A percentile compares a stretch with the other conserved stretches of the same genome.
These are phyloP conservation scores for Scaptomyza parva DNA, from an alignment of 2,888 invertebrate genomes.

Conservation along the genomic window DNA sequence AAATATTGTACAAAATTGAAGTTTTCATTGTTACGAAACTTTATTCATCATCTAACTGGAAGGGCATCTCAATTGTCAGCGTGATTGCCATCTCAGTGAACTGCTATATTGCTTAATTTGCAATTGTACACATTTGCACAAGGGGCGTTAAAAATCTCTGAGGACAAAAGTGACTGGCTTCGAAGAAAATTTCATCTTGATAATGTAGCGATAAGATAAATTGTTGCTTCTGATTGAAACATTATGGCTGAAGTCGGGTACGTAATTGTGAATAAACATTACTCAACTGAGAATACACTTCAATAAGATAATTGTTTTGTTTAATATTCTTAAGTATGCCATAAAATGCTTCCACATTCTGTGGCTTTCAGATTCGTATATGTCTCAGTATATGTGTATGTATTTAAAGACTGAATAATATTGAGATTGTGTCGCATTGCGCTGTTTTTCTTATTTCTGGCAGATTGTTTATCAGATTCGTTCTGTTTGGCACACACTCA, in stretches of 20 bases:
- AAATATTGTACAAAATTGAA: too few relatives aligned
- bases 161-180: slow-evolving; percentile 9
- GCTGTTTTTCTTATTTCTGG: not conserved
- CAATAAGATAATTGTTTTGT: slow-evolving; percentile 3
- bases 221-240: slow-evolving; percentile 13
- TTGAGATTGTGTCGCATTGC: not conserved
- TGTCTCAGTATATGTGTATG: not conserved
- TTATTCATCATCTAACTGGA: not conserved
- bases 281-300: not conserved
- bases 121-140: slow-evolving; percentile 5
- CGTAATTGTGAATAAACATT: not conserved
- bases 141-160: slow-evolving; percentile 1
- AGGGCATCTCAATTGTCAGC: not conserved
- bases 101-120: slow-evolving; percentile 1
- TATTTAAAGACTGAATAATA: not conserved
- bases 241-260: slow-evolving; percentile 1
- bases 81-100: not conserved
- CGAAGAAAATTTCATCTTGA: slow-evolving; percentile 5
- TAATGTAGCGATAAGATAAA: slow-evolving; percentile 14
- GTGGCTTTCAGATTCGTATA: not conserved
- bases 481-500: slow-evolving; percentile 81
- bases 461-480: slow-evolving; percentile 9
- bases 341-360: not conserved
- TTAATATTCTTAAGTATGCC: not conserved
- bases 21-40: too few relatives aligned